Evolutionary conservation across 2,888 invertebrate species (phyloP).

Genomic region (Apodemia zela): DNA sequence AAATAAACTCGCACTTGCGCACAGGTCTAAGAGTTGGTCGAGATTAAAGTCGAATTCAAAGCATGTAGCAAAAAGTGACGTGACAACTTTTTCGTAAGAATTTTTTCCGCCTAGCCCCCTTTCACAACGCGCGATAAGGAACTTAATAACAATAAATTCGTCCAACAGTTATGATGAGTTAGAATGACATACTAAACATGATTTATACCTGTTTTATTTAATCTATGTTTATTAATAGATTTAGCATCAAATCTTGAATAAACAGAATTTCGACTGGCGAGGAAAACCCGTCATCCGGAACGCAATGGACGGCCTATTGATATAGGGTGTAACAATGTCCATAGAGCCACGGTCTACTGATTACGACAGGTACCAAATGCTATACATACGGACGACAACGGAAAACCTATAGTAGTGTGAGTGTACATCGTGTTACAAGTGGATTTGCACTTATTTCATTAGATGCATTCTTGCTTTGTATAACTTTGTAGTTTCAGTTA

Average conservation of each 20-base stretch:
- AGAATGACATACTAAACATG: too few relatives aligned
- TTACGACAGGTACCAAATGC: slow-evolving; percentile 45
- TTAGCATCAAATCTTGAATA: slow-evolving; percentile 18
- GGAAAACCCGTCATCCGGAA: slow-evolving; percentile 21
- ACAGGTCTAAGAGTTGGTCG: too few relatives aligned
- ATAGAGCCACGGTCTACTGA: slow-evolving; percentile 58
- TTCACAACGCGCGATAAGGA: too few relatives aligned
- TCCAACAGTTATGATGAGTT: too few relatives aligned
- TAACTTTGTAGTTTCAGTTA: neutral
- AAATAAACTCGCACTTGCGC: too few relatives aligned
- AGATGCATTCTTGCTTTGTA: slow-evolving; percentile 2
- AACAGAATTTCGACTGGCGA: slow-evolving; percentile 9
- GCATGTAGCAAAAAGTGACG: too few relatives aligned
- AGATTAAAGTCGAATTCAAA: too few relatives aligned
- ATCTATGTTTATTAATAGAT: neutral
- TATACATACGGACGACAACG: slow-evolving; percentile 25
- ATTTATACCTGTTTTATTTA: too few relatives aligned
- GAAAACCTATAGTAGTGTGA: slow-evolving; percentile 8
- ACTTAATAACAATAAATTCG: too few relatives aligned
- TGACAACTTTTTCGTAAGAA: too few relatives aligned
- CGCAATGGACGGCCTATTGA: slow-evolving; percentile 37
- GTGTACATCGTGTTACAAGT: neutral
- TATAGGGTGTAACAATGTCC: slow-evolving; percentile 49
- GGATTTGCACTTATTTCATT: neutral
- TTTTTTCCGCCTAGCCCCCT: too few relatives aligned